Conservation (phyloP, 1,140 invertebrate genomes). For the Cherax quadricarinatus region DNA sequence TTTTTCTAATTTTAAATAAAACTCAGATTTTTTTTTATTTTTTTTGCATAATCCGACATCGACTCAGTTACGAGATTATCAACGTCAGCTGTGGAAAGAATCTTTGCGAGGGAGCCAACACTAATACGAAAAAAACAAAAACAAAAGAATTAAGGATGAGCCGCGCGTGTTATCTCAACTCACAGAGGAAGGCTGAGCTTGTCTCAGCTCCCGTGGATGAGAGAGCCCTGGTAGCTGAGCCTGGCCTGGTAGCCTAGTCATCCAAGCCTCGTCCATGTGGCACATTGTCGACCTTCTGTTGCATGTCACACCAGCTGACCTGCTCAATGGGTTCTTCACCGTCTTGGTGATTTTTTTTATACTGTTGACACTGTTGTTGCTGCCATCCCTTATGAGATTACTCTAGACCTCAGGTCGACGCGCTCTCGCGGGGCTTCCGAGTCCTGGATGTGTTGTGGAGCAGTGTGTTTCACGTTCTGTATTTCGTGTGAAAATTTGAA, state of each 20-base stretch:
- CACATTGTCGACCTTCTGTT: not conserved
- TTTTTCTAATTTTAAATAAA: not conserved
- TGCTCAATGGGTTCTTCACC: conserved; percentile 53
- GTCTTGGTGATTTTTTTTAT: conserved; percentile 48
- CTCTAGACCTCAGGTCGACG: not conserved
- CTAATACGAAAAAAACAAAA: not conserved
- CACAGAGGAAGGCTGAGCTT: too few species aligned
- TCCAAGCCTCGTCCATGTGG: conserved; percentile 4
- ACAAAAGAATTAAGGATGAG: not conserved
- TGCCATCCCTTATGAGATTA: conserved; percentile 47
- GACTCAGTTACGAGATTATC: too few species aligned
- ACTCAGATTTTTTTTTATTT: not conserved
- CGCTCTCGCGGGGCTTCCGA: not conserved
- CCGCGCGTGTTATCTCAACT: not conserved
- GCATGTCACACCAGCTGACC: conserved; percentile 27
- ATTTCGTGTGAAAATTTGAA: too few species aligned
- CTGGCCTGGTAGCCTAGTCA: not conserved
- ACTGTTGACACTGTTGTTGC: conserved; percentile 39
- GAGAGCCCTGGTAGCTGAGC: not conserved
- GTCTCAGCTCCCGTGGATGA: not conserved
- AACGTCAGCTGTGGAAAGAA: too few species aligned
- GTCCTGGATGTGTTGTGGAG: too few species aligned
- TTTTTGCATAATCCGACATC: not conserved
- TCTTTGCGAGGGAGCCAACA: not conserved
- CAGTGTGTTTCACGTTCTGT: too few species aligned